Base-by-base conservation (phyloP, 2,797 vertebrate species). In the Toxotes lorentzi region DNA sequence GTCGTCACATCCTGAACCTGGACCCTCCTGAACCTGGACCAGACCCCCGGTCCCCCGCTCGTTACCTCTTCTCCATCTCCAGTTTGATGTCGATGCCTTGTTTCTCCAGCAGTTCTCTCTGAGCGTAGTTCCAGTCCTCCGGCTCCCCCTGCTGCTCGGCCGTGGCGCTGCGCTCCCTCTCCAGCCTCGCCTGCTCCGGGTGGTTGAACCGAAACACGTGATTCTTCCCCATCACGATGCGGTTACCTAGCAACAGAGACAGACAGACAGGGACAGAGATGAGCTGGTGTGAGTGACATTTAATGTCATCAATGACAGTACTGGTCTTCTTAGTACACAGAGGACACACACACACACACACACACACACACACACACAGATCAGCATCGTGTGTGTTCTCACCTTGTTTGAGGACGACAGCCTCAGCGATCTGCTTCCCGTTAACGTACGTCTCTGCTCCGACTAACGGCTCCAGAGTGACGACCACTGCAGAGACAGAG, bases 131-230 rank as follows among this genome's bases (percentile, higher is more conserved):
- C 97, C 97, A 97, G 94, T 98, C 97, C 23, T 95, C 96, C 0
- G 95, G 94, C 91, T 97, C 97, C 0, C 70, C 91, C 89, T 95
- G 96, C 14, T 93, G 94, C 38, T 96, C 96, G 0, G 85, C 82
- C 3, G 86, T 91, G 12, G 70, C 91, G 43, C 88, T 96, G 79
- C 96, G 95, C 91, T 97, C 97, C 6, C 97, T 78, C 85, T 97
- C 96, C 84, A 96, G 89, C 41, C 97, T 79, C 0, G 97, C 96
- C 94, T 98, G 97, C 86, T 97, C 97, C 0, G 97, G 97, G 90
- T 97, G 97, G 87, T 97, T 98, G 81, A 98, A 98, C 5, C 97
- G 92, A 79, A 98, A 98, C 61, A 97, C 97, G 21, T 98, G 97
- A 92, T 95, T 98, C 95, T 97, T 97, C 32, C 97, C 97, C 97